Base-by-base conservation (phyloP, 2,113 vertebrate species). In the Ailuropoda melanoleuca region DNA sequence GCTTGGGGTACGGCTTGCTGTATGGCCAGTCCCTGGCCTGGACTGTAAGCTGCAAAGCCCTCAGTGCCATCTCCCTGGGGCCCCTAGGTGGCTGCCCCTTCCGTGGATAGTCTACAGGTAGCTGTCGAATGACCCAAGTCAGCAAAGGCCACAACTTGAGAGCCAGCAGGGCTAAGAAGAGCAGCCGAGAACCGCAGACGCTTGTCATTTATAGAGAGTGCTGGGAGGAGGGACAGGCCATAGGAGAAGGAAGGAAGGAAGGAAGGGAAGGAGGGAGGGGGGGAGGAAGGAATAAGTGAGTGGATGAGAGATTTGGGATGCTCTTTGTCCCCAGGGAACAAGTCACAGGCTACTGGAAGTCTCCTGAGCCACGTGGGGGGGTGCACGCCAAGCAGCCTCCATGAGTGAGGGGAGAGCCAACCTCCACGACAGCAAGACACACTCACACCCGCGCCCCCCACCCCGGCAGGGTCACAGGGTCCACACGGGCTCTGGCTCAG, bases 81-180 rank as follows among this genome's bases (percentile, higher is more conserved):
- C 13, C 58, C 81, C 37, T 43, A 3, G 58, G 17, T 5, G 17
- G 17, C 72, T 1, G 17, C 46, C 24, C 78, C 10, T 1, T 19
- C 17, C 39, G 39, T 4, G 10, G 11, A 4, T n/a, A 3, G 8
- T 46, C 58, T 46, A 4, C 1, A 1, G n/a, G 23, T 8, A 18
- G 37, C 8, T 17, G 3, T 19, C 26, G 0, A 8, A 31, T 4
- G 31, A 21, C 31, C 72, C 31, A 24, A 34, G 43, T 23, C 7
- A 34, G 18, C 6, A 12, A 43, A 21, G 70, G 62, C 24, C 43
- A 11, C 2, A 1, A 21, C 18, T 4, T 75, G 70, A 74, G 37
- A 15, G 8, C 29, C 29, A 34, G 87, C 26, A 1, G 70, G 37
- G 29, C 13, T 31, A 60, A 3, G 39, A 29, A 11, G 29, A 43